phyloP scores from a whole-genome alignment of 2,888 invertebrate species.

The Tetranychus truncatus region DNA sequence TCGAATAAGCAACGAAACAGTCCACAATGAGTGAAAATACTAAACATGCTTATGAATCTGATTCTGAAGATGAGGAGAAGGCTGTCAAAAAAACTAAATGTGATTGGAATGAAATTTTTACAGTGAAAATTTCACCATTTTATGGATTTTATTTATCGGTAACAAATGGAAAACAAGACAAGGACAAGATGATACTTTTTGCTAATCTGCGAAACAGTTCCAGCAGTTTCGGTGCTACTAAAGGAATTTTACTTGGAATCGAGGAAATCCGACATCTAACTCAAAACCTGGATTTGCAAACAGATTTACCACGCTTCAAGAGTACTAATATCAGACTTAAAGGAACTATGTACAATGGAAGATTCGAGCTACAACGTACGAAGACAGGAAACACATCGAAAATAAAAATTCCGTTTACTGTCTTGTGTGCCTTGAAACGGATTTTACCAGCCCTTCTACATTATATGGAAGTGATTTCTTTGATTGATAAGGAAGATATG shows the following conservation, averaged over 20 bases:
- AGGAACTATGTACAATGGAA: background rate
- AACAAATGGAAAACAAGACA: background rate
- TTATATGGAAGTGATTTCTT: too few relatives aligned
- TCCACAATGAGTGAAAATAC: background rate
- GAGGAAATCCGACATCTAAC: background rate
- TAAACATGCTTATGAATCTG: background rate
- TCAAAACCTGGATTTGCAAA: background rate
- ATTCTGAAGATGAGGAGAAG: background rate
- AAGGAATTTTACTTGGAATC: background rate
- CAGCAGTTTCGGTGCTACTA: background rate
- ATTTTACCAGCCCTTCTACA: too few relatives aligned
- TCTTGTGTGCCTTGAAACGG: background rate
- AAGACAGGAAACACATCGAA: background rate
- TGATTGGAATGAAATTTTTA: background rate
- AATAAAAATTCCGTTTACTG: background rate
- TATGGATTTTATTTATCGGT: background rate
- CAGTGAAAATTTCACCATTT: background rate
- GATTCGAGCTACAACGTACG: background rate
- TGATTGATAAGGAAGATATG: too few relatives aligned
- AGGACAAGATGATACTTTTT: background rate
- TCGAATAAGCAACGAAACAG: too few relatives aligned
- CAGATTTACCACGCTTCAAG: background rate
- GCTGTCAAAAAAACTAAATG: background rate
- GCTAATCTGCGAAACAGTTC: background rate
- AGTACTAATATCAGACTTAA: background rate